Percentiles rank a stretch among this genome's conserved stretches.
These are phyloP conservation scores for Bombus picipes DNA, from an alignment of 1,140 invertebrate species.

Conservation along the genomic window DNA sequence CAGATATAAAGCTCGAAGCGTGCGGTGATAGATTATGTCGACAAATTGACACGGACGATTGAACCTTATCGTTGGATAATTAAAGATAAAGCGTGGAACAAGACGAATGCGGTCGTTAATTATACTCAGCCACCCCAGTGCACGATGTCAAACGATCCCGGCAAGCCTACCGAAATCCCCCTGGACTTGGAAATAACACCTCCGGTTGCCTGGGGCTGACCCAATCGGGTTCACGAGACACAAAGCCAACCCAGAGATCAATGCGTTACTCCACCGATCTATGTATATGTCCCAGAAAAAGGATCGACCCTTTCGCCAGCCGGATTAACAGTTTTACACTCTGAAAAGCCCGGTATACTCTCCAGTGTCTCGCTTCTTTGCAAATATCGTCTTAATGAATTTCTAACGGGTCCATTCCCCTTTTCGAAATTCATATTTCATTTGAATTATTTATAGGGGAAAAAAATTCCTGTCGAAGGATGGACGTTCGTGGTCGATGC, in stretches of 20 bases:
- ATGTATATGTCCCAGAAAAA: conserved; percentile 15
- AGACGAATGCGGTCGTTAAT: conserved; percentile 53
- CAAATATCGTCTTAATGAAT: conserved; percentile 15
- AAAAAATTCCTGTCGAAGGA: not conserved
- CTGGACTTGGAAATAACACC: conserved; percentile 50
- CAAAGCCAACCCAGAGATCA: conserved; percentile 55
- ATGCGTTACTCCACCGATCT: conserved; percentile 14
- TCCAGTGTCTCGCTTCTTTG: not conserved
- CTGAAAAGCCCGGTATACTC: too few relatives aligned
- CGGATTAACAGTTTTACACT: conserved; percentile 35
- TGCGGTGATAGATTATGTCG: too few relatives aligned
- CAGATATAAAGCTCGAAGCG: too few relatives aligned
- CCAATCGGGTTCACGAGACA: conserved; percentile 47
- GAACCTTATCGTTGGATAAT: conserved; percentile 48
- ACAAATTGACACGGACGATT: conserved; percentile 17
- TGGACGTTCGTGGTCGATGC: too few relatives aligned
- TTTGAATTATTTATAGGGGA: not conserved
- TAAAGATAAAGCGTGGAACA: conserved; percentile 32
- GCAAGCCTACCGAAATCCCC: conserved; percentile 52
- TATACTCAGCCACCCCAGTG: not conserved
- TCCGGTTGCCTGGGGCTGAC: conserved; percentile 46
- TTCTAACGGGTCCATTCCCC: not conserved
- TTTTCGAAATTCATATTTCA: not conserved
- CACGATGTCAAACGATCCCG: conserved; percentile 43
- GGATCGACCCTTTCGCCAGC: not conserved